Conservation (phyloP, 2,888 invertebrate species). For the Amphipoea lucens region DNA sequence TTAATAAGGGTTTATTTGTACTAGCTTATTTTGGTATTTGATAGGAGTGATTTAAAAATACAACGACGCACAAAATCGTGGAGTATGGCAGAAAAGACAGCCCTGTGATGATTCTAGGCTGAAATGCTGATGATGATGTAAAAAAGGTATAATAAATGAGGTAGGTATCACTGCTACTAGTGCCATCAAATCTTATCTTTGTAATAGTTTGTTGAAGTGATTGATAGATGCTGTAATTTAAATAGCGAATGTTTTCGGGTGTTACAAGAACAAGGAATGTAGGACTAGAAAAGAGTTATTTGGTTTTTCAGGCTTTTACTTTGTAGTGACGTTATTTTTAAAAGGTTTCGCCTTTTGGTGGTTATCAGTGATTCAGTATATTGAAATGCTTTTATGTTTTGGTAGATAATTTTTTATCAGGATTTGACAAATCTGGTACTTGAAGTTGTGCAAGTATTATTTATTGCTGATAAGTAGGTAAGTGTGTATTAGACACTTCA, state of each 20-base stretch:
- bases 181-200: background rate
- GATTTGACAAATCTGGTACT: background rate
- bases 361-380: slow-evolving; percentile 11
- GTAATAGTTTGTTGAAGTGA: background rate
- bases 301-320: background rate
- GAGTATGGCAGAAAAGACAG: background rate
- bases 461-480: background rate
- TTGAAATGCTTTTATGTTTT: slow-evolving; percentile 39
- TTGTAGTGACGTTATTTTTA: background rate
- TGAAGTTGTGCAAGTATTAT: background rate
- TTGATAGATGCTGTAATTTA: background rate
- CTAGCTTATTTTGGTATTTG: background rate
- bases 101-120: background rate
- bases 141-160: background rate
- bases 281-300: background rate
- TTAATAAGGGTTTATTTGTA: background rate
- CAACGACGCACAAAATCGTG: background rate
- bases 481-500: background rate
- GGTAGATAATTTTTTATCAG: slow-evolving; percentile 27
- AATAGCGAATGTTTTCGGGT: background rate
- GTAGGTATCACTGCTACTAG: background rate
- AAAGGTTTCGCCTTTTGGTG: slow-evolving; percentile 17
- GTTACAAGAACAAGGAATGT: background rate
- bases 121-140: background rate
- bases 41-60: background rate